These are phyloP conservation scores for Barbus barbus DNA, from an alignment of 2,113 vertebrate species.

Conservation along the genomic window DNA sequence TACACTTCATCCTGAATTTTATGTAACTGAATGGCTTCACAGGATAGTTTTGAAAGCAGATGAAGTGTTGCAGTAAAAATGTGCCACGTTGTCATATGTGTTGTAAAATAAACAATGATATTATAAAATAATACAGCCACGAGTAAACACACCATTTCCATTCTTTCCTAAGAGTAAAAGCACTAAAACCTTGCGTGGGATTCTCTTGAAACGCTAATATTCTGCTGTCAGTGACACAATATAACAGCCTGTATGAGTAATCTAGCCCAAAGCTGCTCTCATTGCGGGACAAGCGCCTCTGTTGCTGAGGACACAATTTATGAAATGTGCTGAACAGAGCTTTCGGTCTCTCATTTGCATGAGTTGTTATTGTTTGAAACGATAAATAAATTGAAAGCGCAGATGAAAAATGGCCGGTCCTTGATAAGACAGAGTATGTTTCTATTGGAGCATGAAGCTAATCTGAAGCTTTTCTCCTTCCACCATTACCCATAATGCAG, in stretches of 20 bases:
- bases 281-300: conserved; percentile 58
- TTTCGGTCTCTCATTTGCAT: conserved; percentile 70
- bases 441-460: conserved; percentile 61
- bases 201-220: conserved; percentile 61
- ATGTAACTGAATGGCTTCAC: background rate
- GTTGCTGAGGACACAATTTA: conserved; percentile 63
- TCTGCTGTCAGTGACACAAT: conserved; percentile 63
- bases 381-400: conserved; percentile 71
- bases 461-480: conserved; percentile 53
- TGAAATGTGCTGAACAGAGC: conserved; percentile 68
- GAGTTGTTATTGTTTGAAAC: conserved; percentile 74
- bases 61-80: background rate
- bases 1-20: background rate
- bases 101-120: background rate
- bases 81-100: background rate
- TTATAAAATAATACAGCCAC: conserved; percentile 1
- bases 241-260: conserved; percentile 68
- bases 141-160: conserved; percentile 3
- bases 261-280: conserved; percentile 66
- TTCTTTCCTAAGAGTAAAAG: conserved; percentile 10
- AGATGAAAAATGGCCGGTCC: conserved; percentile 62
- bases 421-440: conserved; percentile 58
- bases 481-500: conserved; percentile 52
- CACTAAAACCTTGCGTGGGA: conserved; percentile 11
- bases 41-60: background rate